Evolutionary conservation across 2,113 vertebrate species (phyloP).

Genomic region (Elephantulus edwardii): DNA sequence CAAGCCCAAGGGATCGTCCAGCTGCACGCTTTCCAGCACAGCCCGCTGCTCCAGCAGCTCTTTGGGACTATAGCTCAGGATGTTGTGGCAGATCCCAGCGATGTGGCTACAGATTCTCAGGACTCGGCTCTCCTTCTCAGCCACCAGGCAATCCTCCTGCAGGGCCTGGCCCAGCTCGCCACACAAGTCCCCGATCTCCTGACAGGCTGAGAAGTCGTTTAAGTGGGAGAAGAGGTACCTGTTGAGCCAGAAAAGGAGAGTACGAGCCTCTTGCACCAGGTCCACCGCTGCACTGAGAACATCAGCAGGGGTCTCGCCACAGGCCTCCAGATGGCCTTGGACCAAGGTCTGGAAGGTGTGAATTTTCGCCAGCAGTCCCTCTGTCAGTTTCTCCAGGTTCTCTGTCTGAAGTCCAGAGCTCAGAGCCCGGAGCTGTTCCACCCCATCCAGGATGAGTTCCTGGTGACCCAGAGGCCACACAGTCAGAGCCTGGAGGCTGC

Average conservation of each 20-base stretch:
- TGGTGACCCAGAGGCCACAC: conserved; percentile 92
- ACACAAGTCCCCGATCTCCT: conserved; percentile 88
- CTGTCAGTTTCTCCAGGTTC: conserved; percentile 87
- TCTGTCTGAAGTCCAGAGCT: conserved; percentile 87
- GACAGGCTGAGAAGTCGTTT: conserved; percentile 84
- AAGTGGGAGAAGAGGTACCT: conserved; percentile 93
- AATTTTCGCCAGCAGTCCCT: conserved; percentile 86
- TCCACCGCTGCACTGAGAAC: conserved; percentile 86
- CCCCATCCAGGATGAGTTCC: conserved; percentile 93
- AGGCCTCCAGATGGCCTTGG: conserved; percentile 77
- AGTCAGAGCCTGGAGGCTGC: conserved; percentile 87
- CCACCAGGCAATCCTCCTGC: conserved; percentile 84
- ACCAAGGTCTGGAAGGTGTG: conserved; percentile 86
- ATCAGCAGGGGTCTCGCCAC: conserved; percentile 78
- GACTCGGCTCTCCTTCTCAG: conserved; percentile 87
- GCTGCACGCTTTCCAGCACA: conserved; percentile 86
- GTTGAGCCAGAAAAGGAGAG: conserved; percentile 92
- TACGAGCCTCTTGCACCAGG: conserved; percentile 87
- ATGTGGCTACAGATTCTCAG: conserved; percentile 89
- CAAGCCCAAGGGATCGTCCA: conserved; percentile 86
- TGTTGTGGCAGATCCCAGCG: conserved; percentile 88
- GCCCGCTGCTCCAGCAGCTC: conserved; percentile 87
- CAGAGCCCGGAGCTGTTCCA: conserved; percentile 93
- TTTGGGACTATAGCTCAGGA: conserved; percentile 86
- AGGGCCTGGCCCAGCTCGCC: conserved; percentile 86